Percentiles rank a stretch among this genome's conserved stretches.
Evolutionary conservation across 92 coral and sea anemone genomes (phyloP).

Genomic region (Metridium senile): DNA sequence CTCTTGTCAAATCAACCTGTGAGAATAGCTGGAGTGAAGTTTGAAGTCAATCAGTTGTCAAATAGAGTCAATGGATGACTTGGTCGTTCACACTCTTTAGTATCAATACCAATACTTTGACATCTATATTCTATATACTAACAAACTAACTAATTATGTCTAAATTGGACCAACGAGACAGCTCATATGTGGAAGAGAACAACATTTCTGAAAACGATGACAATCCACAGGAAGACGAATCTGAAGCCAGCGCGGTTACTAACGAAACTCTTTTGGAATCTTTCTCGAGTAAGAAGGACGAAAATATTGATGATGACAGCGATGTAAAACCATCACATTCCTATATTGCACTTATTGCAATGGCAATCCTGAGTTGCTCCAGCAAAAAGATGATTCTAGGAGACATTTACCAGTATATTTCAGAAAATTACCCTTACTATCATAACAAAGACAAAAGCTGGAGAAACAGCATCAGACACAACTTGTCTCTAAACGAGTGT

Average conservation of each 20-base stretch:
- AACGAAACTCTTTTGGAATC: conserved; percentile 4
- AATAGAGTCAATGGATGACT: neutral
- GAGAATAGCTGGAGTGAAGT: neutral
- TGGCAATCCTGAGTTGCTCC: conserved; percentile 92
- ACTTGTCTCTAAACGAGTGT: conserved; percentile 95
- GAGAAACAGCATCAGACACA: conserved; percentile 98
- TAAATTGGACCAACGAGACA: neutral
- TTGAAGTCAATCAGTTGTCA: conserved; percentile 18
- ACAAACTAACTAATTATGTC: conserved; percentile 4
- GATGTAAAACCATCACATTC: conserved; percentile 98
- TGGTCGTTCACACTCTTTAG: neutral
- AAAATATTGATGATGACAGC: conserved; percentile 58
- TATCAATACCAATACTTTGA: conserved; percentile 22
- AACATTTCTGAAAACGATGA: neutral
- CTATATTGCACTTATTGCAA: conserved; percentile 94
- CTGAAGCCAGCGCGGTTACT: too few species aligned
- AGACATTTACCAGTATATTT: conserved; percentile 94
- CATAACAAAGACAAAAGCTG: conserved; percentile 98
- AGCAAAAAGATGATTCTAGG: conserved; percentile 95
- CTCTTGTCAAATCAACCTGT: conserved; percentile 13
- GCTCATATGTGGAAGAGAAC: neutral
- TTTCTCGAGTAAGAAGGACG: conserved; percentile 33
- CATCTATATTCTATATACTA: conserved; percentile 1
- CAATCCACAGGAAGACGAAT: neutral
- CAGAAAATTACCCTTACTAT: conserved; percentile 95